Evolutionary conservation across 2,113 vertebrate species (phyloP).

Genomic region (Lonchura striata): DNA sequence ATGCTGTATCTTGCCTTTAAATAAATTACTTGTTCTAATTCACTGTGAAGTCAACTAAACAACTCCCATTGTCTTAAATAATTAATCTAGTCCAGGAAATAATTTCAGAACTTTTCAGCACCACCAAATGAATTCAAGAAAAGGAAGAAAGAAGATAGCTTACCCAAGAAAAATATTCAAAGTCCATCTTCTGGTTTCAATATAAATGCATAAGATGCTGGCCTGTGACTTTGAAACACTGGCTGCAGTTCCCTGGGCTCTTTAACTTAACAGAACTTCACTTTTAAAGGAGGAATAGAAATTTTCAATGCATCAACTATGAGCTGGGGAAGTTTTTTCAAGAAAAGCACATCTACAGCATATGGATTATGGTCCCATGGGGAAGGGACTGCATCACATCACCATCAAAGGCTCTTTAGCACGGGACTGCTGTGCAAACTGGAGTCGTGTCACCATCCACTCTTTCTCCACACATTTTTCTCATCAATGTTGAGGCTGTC

Average conservation of each 20-base stretch:
- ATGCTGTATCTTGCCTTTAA: neutral
- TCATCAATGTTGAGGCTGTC: neutral
- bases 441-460: neutral
- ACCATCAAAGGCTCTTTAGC: neutral
- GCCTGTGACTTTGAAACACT: neutral
- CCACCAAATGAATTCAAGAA: constrained; percentile 34
- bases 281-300: neutral
- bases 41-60: constrained; percentile 25
- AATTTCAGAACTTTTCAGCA: constrained; percentile 42
- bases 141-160: neutral
- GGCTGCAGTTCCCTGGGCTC: neutral
- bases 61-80: constrained; percentile 37
- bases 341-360: neutral
- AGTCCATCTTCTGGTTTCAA: constrained; percentile 15
- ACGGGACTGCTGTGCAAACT: neutral
- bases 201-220: neutral
- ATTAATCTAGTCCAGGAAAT: constrained; percentile 18
- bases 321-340: neutral
- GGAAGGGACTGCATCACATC: neutral
- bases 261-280: neutral
- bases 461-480: neutral
- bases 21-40: constrained; percentile 22
- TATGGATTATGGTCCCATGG: accelerated
- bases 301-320: neutral
- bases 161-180: neutral